Evolutionary conservation across 2,888 invertebrate species (phyloP).

Genomic region (Pristionchus entomophagus): DNA sequence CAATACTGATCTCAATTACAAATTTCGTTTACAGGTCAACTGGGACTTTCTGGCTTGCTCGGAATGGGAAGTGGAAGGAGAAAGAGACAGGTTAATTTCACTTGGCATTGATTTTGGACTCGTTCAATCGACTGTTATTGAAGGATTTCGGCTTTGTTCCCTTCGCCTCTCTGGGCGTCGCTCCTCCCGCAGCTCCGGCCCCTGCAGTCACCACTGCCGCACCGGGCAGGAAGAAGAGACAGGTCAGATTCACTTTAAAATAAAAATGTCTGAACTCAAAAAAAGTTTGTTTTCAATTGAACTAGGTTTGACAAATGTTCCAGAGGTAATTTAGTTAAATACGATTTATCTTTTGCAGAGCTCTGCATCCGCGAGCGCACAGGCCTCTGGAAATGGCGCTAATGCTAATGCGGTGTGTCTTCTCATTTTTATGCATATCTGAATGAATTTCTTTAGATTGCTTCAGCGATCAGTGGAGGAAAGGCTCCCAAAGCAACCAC

Average conservation of each 20-base stretch:
- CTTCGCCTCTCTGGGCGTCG: not conserved
- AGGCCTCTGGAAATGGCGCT: no score
- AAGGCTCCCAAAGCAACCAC: no score
- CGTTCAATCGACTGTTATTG: not conserved
- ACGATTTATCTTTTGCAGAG: no score
- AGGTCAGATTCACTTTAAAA: not conserved
- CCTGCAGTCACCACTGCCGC: not conserved
- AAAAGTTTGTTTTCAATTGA: no score
- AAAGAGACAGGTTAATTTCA: not conserved
- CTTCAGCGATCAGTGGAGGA: no score
- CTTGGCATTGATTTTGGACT: not conserved
- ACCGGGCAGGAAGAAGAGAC: not conserved
- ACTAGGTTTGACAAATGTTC: no score
- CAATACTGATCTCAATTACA: not conserved
- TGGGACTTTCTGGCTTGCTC: not conserved
- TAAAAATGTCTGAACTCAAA: no score
- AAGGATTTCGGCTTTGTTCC: not conserved
- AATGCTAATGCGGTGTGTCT: no score
- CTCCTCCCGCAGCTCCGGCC: not conserved
- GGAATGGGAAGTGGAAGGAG: not conserved
- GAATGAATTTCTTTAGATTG: no score
- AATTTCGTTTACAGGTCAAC: not conserved
- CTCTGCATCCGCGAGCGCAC: no score
- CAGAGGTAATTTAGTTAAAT: no score
- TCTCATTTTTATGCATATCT: no score